Evolutionary conservation across 92 coral and sea anemone genomes (phyloP), one percentile per base, ranked within the genome.

Genomic region (Paragorgia papillata): DNA sequence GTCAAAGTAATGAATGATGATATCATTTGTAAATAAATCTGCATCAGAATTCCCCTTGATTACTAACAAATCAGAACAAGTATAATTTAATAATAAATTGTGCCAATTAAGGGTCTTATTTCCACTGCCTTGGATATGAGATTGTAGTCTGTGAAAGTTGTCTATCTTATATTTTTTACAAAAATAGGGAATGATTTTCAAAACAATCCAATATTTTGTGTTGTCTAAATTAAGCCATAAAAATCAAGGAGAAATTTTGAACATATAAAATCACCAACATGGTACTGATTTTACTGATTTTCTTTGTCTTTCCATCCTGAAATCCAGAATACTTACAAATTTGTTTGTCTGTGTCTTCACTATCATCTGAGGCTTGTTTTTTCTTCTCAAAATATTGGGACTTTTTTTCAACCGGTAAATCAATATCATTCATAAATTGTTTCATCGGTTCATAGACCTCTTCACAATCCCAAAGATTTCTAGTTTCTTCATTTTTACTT

Each of bases 391-490:
- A 46, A n/a, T 46, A 86, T 0, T 77, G 57, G 1, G 89, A 82
- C 7, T 64, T 25, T 22, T 35, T 71, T 29, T 69, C 68, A 32
- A 34, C 48, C 9, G 97, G 93, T 7, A 91, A 76, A 2, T 81
- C 82, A 53, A 91, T 57, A n/a, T 71, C 80, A 25, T 58, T 83
- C 91, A 91, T 84, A 69, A 83, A 91, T 17, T 21, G 57, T 69
- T 74, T 65, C 54, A 91, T 69, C 4, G 97, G 97, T 41, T 89
- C 88, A 68, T 83, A 82, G 14, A 89, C 40, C 65, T 91, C 90
- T 37, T 84, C 91, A 59, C 64, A 55, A 57, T 91, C 90, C 97
- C 97, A 91, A 30, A 91, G 88, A 18, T 89, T 87, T 75, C 87
- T 84, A 58, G 84, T 89, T 64, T 91, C 91, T 18, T 83, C 88